Base-by-base conservation (phyloP, 2,797 vertebrate species). In the Fundulus diaphanus region DNA sequence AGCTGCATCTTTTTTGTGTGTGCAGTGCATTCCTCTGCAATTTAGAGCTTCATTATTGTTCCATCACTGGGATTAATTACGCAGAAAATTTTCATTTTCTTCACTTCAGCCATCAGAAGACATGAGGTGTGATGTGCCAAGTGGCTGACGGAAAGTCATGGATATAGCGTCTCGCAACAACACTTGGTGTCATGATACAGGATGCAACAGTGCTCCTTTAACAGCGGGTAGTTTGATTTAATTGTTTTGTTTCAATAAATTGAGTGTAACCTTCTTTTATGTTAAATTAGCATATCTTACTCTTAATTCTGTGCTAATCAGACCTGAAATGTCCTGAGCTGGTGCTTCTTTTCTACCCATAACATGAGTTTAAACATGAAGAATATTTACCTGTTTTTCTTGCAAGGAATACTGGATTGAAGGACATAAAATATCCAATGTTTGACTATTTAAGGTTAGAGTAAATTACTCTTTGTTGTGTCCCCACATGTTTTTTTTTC, bases 1-100 rank as follows among this genome's bases (percentile, higher is more conserved):
- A 90, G 90, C 85, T 84, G 85, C 44, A 78, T 77, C 80, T 73
- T 20, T 83, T 90, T 29, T 16, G 76, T 37, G 54, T 67, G 80
- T 67, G 80, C 72, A 1, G 65, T 7, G 76, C 74, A 75, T 74
- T 78, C 63, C 42, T 1, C 86, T 27, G 87, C 83, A 87, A 88
- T 92, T 89, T 87, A 31, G 75, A 82, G 77, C 81, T 90, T 88
- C 87, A 90, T 92, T 86, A 92, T 81, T 83, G 77, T 83, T 86
- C 86, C 3, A 89, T 90, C 84, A 73, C 80, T 27, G 87, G 78
- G 87, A 90, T 93, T 91, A 92, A 92, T 91, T 89, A 85, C 80
- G 92, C 88, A 85, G 85, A 90, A 89, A 90, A 92, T 92, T 90
- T 77, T 70, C 51, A 88, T 92, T 89, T 93, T 85, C 88, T 68